phyloP scores from a whole-genome alignment of 2,888 invertebrate genomes.

The Ormyrus thymus region DNA sequence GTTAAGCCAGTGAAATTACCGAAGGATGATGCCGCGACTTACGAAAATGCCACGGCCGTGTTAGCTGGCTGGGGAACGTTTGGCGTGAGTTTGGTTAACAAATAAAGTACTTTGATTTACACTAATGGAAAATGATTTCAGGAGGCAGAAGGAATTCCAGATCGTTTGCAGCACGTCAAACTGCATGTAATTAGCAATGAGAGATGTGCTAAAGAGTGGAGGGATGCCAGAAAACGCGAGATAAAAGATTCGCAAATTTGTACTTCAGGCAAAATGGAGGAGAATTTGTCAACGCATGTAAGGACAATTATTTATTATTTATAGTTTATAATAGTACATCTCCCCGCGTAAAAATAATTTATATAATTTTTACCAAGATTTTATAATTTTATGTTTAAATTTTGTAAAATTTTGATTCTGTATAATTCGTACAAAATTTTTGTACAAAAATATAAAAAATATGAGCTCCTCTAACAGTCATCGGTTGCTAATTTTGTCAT shows the following conservation, averaged over 20 bases:
- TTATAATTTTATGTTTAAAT: too few relatives aligned
- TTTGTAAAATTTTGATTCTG: too few relatives aligned
- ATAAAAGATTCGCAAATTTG: slow-evolving; percentile 17
- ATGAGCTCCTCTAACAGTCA: too few relatives aligned
- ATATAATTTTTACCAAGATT: too few relatives aligned
- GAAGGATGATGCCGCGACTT: neutral
- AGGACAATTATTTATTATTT: neutral
- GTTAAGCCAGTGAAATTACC: slow-evolving; percentile 32
- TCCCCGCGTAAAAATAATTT: too few relatives aligned
- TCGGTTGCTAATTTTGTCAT: too few relatives aligned
- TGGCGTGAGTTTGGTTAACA: slow-evolving; percentile 1
- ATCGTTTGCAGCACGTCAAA: slow-evolving; percentile 16
- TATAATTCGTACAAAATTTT: too few relatives aligned
- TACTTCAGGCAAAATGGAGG: neutral
- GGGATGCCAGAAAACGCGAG: neutral
- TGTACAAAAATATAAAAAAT: too few relatives aligned
- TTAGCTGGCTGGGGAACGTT: slow-evolving; percentile 34
- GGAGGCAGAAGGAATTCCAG: too few relatives aligned
- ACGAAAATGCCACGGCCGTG: neutral
- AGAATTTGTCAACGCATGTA: slow-evolving; percentile 26
- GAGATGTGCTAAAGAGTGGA: slow-evolving; percentile 30
- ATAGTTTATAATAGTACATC: neutral
- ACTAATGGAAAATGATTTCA: too few relatives aligned
- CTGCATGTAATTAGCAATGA: neutral
- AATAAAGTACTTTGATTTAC: too few relatives aligned